Percentiles rank a stretch among this genome's conserved stretches.
These are phyloP conservation scores for Pammene aurita DNA, from an alignment of 2,888 invertebrate species.

Conservation along the genomic window DNA sequence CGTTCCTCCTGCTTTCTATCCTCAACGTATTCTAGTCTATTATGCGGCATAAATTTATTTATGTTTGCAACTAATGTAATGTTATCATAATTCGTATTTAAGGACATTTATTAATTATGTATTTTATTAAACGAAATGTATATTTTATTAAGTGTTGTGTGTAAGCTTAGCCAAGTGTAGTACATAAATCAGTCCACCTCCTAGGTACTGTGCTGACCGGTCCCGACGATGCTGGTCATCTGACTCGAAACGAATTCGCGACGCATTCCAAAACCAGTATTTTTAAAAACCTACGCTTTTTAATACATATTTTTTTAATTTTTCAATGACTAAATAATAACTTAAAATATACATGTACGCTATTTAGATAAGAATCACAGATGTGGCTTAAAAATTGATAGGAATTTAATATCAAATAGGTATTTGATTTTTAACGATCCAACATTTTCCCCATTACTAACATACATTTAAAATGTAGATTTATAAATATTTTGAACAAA, in stretches of 20 bases:
- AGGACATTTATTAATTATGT: constrained; percentile 69
- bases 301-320: constrained; percentile 42
- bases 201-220: constrained; percentile 64
- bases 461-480: neutral
- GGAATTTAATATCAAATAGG: constrained; percentile 26
- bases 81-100: constrained; percentile 71
- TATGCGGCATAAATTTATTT: constrained; percentile 73
- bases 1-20: constrained; percentile 79
- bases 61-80: constrained; percentile 79
- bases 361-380: constrained; percentile 30
- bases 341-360: constrained; percentile 23
- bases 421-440: constrained; percentile 21
- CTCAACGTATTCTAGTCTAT: constrained; percentile 83
- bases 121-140: constrained; percentile 60
- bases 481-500: constrained; percentile 11
- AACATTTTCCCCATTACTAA: constrained; percentile 16
- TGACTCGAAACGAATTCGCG: constrained; percentile 27
- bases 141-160: constrained; percentile 73
- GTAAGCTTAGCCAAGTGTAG: constrained; percentile 72
- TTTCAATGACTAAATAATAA: constrained; percentile 15
- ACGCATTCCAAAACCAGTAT: constrained; percentile 80
- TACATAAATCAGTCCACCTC: constrained; percentile 72
- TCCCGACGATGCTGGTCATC: constrained; percentile 71
- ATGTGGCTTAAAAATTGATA: constrained; percentile 40
- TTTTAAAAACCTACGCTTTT: constrained; percentile 66